Evolutionary conservation across 2,797 vertebrate genomes (phyloP).

Genomic region (Argyrosomus regius): DNA sequence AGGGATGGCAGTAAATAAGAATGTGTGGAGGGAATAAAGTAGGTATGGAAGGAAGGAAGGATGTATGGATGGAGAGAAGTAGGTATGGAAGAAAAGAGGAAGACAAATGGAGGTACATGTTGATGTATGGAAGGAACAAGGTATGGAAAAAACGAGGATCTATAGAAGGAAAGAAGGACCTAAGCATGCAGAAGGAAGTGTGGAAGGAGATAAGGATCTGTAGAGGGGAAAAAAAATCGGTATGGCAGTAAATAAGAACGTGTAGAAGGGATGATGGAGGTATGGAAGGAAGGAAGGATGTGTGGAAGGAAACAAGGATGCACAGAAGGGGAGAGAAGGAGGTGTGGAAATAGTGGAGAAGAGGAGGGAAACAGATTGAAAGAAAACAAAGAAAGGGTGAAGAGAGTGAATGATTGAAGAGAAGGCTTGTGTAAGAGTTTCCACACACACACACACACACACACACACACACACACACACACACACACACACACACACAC

Average conservation of each 20-base stretch:
- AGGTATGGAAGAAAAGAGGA: too few species aligned
- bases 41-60: too few species aligned
- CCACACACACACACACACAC: conserved; percentile 28
- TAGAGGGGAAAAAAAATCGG: neutral
- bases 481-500: neutral
- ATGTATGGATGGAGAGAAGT: too few species aligned
- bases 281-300: rapidly evolving
- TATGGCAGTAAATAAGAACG: neutral
- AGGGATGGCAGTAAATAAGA: neutral
- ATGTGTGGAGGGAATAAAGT: too few species aligned
- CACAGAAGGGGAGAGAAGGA: neutral
- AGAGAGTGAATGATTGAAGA: conserved; percentile 63
- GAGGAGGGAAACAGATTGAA: neutral
- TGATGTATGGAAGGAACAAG: too few species aligned
- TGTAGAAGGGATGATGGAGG: neutral
- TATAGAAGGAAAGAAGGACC: neutral
- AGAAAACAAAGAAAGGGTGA: neutral
- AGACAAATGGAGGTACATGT: too few species aligned
- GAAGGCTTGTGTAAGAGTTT: conserved; percentile 47
- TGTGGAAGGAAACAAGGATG: neutral
- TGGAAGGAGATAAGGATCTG: neutral
- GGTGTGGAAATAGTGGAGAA: neutral
- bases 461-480: conserved; percentile 24
- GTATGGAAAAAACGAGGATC: neutral
- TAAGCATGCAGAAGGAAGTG: too few species aligned